phyloP scores from a whole-genome alignment of 2,888 invertebrate genomes.

The Mantis religiosa region DNA sequence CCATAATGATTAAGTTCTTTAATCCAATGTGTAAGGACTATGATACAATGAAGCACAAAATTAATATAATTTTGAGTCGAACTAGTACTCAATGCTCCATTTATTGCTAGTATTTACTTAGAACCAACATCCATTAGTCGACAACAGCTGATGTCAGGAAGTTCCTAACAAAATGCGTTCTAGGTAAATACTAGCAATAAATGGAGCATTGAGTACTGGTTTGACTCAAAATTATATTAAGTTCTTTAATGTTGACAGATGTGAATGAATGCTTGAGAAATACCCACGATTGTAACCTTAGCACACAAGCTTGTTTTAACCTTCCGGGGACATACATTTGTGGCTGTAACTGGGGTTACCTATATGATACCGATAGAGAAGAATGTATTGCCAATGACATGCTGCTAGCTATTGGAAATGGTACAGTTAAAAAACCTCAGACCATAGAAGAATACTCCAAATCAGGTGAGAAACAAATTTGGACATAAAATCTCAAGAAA shows the following conservation, averaged over 20 bases:
- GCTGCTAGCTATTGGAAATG: conserved; percentile 26
- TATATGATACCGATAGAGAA: conserved; percentile 36
- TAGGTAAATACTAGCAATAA: too few relatives aligned
- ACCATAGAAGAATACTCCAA: not conserved
- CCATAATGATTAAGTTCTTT: not conserved
- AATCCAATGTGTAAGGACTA: too few relatives aligned
- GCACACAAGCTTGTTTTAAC: conserved; percentile 55
- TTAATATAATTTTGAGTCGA: too few relatives aligned
- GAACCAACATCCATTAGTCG: too few relatives aligned
- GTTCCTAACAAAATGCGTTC: too few relatives aligned
- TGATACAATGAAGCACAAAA: too few relatives aligned
- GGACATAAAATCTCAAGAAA: too few relatives aligned
- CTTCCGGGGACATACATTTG: conserved; percentile 50
- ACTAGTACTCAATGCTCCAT: too few relatives aligned
- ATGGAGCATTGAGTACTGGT: too few relatives aligned
- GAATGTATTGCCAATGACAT: conserved; percentile 38
- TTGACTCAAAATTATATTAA: too few relatives aligned
- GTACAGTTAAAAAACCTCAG: not conserved
- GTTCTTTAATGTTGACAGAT: conserved; percentile 36
- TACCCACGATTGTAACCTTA: conserved; percentile 43
- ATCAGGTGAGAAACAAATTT: not conserved
- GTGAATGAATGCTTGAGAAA: conserved; percentile 53
- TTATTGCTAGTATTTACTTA: too few relatives aligned
- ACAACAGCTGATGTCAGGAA: too few relatives aligned
- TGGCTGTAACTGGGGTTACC: conserved; percentile 51